Evolutionary conservation across 2,797 vertebrate genomes (phyloP).

Genomic region (Menidia menidia): DNA sequence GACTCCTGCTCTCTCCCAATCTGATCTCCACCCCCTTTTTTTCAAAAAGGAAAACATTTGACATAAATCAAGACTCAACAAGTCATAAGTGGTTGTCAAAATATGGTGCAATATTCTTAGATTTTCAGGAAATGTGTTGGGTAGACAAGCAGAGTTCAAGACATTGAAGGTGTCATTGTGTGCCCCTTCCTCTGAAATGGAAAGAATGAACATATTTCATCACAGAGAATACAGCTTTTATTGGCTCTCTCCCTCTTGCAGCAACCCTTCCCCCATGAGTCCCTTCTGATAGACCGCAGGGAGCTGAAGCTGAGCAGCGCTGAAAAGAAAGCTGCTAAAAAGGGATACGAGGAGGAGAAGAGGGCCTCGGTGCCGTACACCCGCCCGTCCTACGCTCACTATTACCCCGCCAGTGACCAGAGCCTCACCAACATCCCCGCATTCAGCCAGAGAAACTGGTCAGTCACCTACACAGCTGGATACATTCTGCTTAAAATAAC

Average conservation of each 20-base stretch:
- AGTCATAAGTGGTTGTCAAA: not conserved
- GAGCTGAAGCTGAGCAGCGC: constrained; percentile 93
- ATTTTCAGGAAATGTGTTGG: not conserved
- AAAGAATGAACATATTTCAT: not conserved
- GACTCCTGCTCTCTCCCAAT: too few species aligned
- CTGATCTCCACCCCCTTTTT: too few species aligned
- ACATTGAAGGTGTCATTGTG: not conserved
- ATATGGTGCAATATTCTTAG: not conserved
- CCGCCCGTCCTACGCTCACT: constrained; percentile 96
- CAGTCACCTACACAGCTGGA: constrained; percentile 47
- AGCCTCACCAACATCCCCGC: constrained; percentile 95
- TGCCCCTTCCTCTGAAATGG: not conserved
- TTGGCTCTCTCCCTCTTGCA: constrained; percentile 49
- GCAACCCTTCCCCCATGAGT: constrained; percentile 98
- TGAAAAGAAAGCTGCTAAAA: constrained; percentile 95
- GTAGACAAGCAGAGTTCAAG: not conserved
- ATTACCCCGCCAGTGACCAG: constrained; percentile 96
- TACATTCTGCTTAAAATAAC: not conserved
- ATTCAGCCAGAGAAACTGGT: constrained; percentile 98
- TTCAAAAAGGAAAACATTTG: too few species aligned
- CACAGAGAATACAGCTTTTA: not conserved
- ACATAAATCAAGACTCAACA: not conserved
- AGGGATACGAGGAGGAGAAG: constrained; percentile 96
- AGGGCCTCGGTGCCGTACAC: constrained; percentile 95
- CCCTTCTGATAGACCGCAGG: constrained; percentile 93